These are phyloP conservation scores for Vanessa cardui DNA, from an alignment of 2,888 invertebrate genomes.

Conservation along the genomic window DNA sequence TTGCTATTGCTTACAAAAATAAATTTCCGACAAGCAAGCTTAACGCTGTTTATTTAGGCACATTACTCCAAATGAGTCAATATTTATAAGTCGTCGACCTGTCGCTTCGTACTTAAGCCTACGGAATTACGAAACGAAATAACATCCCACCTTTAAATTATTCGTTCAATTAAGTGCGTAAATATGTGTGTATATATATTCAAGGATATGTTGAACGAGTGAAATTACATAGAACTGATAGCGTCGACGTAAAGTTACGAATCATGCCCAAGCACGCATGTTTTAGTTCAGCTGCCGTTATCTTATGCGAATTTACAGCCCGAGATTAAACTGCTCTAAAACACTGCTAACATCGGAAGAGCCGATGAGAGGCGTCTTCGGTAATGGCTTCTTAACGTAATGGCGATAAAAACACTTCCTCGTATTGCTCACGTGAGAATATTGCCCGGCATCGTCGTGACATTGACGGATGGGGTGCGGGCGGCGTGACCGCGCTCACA, in stretches of 20 bases:
- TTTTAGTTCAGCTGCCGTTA: slow-evolving; percentile 65
- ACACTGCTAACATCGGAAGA: slow-evolving; percentile 55
- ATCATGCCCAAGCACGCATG: slow-evolving; percentile 65
- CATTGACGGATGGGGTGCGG: slow-evolving; percentile 65
- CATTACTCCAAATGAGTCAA: slow-evolving; percentile 59
- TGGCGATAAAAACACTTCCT: slow-evolving; percentile 70
- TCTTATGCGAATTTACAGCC: slow-evolving; percentile 72
- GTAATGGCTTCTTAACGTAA: slow-evolving; percentile 68
- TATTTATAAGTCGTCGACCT: slow-evolving; percentile 71
- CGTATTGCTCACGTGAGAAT: slow-evolving; percentile 66
- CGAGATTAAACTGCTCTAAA: slow-evolving; percentile 61
- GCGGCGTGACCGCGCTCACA: slow-evolving; percentile 47
- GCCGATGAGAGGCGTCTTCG: slow-evolving; percentile 54
- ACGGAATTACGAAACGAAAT: background rate
- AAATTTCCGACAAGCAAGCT: slow-evolving; percentile 1
- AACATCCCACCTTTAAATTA: background rate
- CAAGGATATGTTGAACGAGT: slow-evolving; percentile 17
- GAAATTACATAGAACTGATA: slow-evolving; percentile 38
- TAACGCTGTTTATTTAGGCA: slow-evolving; percentile 32
- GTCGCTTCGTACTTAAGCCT: slow-evolving; percentile 6
- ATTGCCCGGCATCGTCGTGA: slow-evolving; percentile 56
- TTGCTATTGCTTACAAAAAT: background rate
- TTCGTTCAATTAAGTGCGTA: background rate
- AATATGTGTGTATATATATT: background rate
- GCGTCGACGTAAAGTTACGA: slow-evolving; percentile 57